Evolutionary conservation across 2,888 invertebrate species (phyloP).

Genomic region (Hydraecia micacea): DNA sequence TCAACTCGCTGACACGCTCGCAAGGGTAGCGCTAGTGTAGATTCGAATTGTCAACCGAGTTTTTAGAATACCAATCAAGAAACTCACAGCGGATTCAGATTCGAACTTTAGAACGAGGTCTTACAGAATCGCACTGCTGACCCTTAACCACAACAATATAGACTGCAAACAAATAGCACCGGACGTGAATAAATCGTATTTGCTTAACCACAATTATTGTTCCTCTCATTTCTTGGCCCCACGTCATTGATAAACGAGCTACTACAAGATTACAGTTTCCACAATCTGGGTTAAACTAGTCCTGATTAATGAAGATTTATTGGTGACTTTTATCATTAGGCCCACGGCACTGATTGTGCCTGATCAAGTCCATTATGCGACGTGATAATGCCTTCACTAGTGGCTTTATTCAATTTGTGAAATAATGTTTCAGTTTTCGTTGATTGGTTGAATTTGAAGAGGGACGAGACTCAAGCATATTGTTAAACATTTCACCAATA

Average conservation of each 20-base stretch:
- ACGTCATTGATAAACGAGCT: slow-evolving; percentile 62
- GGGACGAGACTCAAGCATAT: not conserved
- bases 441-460: not conserved
- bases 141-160: slow-evolving; percentile 7
- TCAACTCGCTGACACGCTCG: too few relatives aligned
- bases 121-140: too few relatives aligned
- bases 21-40: too few relatives aligned
- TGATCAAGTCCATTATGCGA: slow-evolving; percentile 60
- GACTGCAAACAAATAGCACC: not conserved
- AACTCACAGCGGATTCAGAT: too few relatives aligned
- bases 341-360: slow-evolving; percentile 50
- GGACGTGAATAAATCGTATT: slow-evolving; percentile 39
- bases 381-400: slow-evolving; percentile 36
- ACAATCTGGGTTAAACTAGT: slow-evolving; percentile 69
- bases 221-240: slow-evolving; percentile 51
- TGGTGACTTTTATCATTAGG: slow-evolving; percentile 61
- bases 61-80: too few relatives aligned
- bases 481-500: not conserved
- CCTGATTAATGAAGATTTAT: slow-evolving; percentile 75
- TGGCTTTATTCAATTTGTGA: slow-evolving; percentile 33
- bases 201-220: slow-evolving; percentile 29
- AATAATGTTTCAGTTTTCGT: not conserved
- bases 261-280: slow-evolving; percentile 62
- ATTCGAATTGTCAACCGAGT: too few relatives aligned
- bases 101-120: too few relatives aligned